Conservation (phyloP, 1,140 invertebrate species). For the Patella vulgata region DNA sequence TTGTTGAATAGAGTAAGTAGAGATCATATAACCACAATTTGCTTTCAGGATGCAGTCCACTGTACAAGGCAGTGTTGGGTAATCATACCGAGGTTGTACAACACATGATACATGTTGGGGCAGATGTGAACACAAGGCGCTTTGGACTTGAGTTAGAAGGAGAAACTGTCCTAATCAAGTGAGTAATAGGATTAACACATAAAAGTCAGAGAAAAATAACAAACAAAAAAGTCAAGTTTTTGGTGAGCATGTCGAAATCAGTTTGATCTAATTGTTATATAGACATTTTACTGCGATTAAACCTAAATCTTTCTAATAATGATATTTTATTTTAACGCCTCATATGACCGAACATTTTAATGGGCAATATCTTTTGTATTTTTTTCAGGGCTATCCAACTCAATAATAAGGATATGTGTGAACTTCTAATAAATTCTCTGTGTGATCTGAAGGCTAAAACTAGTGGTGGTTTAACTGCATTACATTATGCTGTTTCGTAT, state of each 20-base stretch:
- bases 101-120: constrained; percentile 49
- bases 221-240: not conserved
- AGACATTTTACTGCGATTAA: not conserved
- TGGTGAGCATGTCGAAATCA: not conserved
- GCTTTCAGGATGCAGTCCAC: constrained; percentile 47
- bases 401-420: constrained; percentile 54
- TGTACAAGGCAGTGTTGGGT: constrained; percentile 53
- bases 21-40: not conserved
- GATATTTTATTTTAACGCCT: not conserved
- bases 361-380: not conserved
- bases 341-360: not conserved
- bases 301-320: not conserved
- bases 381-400: constrained; percentile 54
- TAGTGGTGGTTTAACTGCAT: constrained; percentile 53
- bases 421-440: constrained; percentile 53
- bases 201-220: no score
- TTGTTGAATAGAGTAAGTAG: not conserved
- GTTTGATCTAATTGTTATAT: not conserved
- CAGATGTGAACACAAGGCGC: constrained; percentile 54
- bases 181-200: constrained; percentile 14
- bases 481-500: constrained; percentile 56
- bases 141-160: constrained; percentile 35
- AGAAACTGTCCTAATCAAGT: constrained; percentile 61
- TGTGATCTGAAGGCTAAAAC: constrained; percentile 57
- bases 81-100: constrained; percentile 38